Base-by-base conservation (phyloP, 1,140 invertebrate species). In the Scaptomyza hsui region DNA sequence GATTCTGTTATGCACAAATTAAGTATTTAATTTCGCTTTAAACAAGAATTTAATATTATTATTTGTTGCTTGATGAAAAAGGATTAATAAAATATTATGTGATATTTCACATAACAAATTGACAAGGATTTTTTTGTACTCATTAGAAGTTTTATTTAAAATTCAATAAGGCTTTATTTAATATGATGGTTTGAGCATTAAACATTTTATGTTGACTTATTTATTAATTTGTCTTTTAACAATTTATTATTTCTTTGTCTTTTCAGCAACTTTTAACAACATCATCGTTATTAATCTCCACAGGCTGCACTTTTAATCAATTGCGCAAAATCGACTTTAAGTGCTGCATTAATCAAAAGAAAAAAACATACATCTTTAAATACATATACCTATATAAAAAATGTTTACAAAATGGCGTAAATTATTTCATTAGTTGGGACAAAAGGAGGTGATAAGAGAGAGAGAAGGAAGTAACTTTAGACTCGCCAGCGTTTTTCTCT, bases 371-470 rank as follows among this genome's bases (percentile, higher is more conserved):
- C 18, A 59, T 67, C 21, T 37, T 53, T 41, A 0, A 29, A 26
- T 52, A 51, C 32, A 57, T 15, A 44, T 2, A 19, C 21, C 29
- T 12, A 51, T 3, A 19, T 15, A 39, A 62, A 42, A 41, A 61
- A 7, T n/a, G 3, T 13, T 65, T 48, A 9, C 24, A 55, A 42
- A 57, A 60, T 53, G 29, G 26, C 29, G 53, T 52, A 52, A 42
- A 67, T 47, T 70, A 82, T 78, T 74, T 74, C 70, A 82, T 75
- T 67, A 76, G 55, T 64, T 63, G 51, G 18, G 26, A 37, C 48
- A 1, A 4, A 32, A 29, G 48, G 10, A 6, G 18, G 32, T 29
- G 51, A n/a, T 12, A 21, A 24, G 16, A n/a, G n/a, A n/a, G n/a
- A n/a, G 16, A 35, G 26, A 29, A 29, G 9, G 26, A 9, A 9